These are phyloP conservation scores for Chaenocephalus aceratus DNA, from an alignment of 2,113 vertebrate genomes.

Conservation along the genomic window DNA sequence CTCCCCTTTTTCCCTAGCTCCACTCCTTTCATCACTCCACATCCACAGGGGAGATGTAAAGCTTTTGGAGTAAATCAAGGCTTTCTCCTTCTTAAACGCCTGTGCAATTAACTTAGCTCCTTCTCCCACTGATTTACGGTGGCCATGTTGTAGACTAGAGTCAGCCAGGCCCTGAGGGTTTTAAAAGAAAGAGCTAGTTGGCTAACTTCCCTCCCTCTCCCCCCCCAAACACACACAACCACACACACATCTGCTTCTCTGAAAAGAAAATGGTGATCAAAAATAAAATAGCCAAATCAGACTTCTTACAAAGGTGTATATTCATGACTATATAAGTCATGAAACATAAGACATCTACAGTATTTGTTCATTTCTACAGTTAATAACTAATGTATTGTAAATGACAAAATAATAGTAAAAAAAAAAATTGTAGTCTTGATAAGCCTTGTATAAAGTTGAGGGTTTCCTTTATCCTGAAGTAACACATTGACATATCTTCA, in stretches of 20 bases:
- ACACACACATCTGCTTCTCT: constrained; percentile 65
- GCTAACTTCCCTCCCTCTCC: constrained; percentile 48
- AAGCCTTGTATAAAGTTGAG: background rate
- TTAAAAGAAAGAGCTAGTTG: constrained; percentile 63
- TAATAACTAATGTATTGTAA: background rate
- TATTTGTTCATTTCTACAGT: background rate
- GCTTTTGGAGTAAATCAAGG: constrained; percentile 79
- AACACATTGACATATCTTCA: background rate
- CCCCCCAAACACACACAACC: constrained; percentile 13
- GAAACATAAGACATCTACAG: background rate
- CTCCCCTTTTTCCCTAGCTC: constrained; percentile 35
- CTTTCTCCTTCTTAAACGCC: constrained; percentile 75
- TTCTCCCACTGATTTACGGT: constrained; percentile 70
- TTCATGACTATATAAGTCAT: background rate
- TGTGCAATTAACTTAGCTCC: constrained; percentile 74
- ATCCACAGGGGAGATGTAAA: constrained; percentile 75
- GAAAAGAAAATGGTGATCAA: constrained; percentile 60
- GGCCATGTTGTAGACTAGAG: constrained; percentile 68
- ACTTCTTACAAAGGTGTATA: constrained; percentile 13
- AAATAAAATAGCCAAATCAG: constrained; percentile 43
- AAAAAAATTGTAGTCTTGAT: background rate
- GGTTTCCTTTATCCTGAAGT: background rate
- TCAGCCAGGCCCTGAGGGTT: constrained; percentile 69
- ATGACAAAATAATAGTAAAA: background rate
- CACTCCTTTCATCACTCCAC: constrained; percentile 73